A percentile compares a stretch with the other conserved stretches of the same genome.
Conservation (phyloP, 2,113 vertebrate genomes). For the Sylvilagus bachmani region DNA sequence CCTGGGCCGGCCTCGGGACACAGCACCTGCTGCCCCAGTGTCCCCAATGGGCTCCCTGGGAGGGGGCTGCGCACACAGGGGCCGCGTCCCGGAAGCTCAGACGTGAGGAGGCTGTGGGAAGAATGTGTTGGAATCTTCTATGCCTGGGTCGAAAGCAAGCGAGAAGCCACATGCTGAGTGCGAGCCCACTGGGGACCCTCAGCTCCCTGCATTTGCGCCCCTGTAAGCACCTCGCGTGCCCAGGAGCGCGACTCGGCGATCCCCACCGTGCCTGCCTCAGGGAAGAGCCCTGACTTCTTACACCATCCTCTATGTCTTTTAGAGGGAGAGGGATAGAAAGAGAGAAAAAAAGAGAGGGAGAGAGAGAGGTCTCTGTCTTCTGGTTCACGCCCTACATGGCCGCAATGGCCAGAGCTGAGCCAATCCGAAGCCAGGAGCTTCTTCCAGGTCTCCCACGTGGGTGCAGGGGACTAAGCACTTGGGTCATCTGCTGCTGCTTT, state of each 20-base stretch:
- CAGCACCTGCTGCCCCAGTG: constrained; percentile 42
- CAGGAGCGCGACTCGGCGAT: not conserved
- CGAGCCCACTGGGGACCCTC: constrained; percentile 11
- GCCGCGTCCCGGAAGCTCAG: not conserved
- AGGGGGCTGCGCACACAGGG: not conserved
- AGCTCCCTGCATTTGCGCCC: not conserved
- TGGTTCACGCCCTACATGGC: too few relatives aligned
- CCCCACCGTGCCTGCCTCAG: constrained; percentile 36
- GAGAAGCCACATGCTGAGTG: not conserved
- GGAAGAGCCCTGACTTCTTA: constrained; percentile 43
- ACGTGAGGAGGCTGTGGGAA: not conserved
- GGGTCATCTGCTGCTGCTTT: too few relatives aligned
- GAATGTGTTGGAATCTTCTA: not conserved
- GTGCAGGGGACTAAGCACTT: too few relatives aligned
- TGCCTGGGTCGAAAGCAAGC: constrained; percentile 2
- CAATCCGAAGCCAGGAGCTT: too few relatives aligned
- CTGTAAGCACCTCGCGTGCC: not conserved
- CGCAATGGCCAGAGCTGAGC: too few relatives aligned
- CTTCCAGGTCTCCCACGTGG: too few relatives aligned
- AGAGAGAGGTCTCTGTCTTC: too few relatives aligned
- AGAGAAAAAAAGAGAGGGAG: too few relatives aligned
- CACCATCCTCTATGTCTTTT: not conserved
- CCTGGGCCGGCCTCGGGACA: not conserved
- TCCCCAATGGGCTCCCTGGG: not conserved
- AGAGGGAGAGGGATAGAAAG: too few relatives aligned